Conservation (phyloP, 2,797 vertebrate species). For the Distichodus sexfasciatus region DNA sequence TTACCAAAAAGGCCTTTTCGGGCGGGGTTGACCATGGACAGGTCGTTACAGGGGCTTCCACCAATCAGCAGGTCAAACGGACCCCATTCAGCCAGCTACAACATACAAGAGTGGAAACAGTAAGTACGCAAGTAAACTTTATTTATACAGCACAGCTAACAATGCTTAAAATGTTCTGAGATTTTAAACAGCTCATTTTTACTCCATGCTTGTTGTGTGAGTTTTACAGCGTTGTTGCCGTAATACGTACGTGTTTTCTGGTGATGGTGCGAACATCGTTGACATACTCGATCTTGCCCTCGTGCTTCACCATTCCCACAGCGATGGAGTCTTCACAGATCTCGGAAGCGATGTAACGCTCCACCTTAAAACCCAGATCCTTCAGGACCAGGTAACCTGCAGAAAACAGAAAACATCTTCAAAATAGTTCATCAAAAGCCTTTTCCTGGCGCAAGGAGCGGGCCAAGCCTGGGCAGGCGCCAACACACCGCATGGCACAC, state of each 20-base stretch:
- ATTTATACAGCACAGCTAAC: too few relatives aligned
- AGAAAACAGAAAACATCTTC: too few relatives aligned
- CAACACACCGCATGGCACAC: too few relatives aligned
- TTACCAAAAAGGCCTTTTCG: slow-evolving; percentile 91
- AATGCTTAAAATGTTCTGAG: too few relatives aligned
- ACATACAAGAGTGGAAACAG: neutral
- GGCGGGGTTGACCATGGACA: slow-evolving; percentile 86
- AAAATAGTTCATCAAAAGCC: too few relatives aligned
- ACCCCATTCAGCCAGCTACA: slow-evolving; percentile 92
- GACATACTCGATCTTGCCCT: slow-evolving; percentile 87
- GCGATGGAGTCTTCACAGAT: slow-evolving; percentile 87
- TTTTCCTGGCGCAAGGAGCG: too few relatives aligned
- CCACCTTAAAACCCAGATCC: slow-evolving; percentile 88
- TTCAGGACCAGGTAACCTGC: slow-evolving; percentile 90
- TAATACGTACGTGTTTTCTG: slow-evolving; percentile 84
- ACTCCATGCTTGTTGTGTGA: too few relatives aligned
- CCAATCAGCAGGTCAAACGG: slow-evolving; percentile 95
- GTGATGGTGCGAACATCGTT: slow-evolving; percentile 88
- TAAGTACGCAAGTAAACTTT: too few relatives aligned
- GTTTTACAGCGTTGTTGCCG: too few relatives aligned
- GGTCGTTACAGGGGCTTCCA: slow-evolving; percentile 88
- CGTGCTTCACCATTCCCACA: slow-evolving; percentile 82
- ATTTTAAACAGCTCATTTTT: too few relatives aligned
- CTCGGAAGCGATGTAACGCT: slow-evolving; percentile 90
- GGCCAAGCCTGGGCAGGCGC: too few relatives aligned